These are phyloP conservation scores for Mylabris phalerata DNA, from an alignment of 1,140 invertebrate species.

Conservation along the genomic window DNA sequence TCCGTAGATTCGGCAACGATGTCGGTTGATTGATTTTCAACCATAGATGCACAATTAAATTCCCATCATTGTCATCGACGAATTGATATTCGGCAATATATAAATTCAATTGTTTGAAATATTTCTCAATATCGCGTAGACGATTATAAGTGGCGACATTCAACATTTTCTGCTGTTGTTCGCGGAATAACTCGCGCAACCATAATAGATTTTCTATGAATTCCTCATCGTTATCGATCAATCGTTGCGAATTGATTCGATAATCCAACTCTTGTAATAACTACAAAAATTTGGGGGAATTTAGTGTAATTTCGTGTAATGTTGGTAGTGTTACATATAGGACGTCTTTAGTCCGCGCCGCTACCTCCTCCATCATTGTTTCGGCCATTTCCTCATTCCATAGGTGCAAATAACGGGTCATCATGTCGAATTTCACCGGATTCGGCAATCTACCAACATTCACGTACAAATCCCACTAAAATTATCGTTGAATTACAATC, in stretches of 20 bases:
- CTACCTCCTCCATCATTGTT: slow-evolving; percentile 41
- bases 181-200: slow-evolving; percentile 43
- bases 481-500: not conserved
- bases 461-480: slow-evolving; percentile 55
- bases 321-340: slow-evolving; percentile 33
- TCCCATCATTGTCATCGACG: slow-evolving; percentile 41
- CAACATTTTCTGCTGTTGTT: slow-evolving; percentile 44
- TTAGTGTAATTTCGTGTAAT: not conserved
- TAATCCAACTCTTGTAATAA: slow-evolving; percentile 45
- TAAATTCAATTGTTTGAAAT: slow-evolving; percentile 45
- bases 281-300: slow-evolving; percentile 30
- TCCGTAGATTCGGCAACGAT: slow-evolving; percentile 34
- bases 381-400: slow-evolving; percentile 48
- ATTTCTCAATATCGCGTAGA: slow-evolving; percentile 47
- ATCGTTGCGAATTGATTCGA: slow-evolving; percentile 21
- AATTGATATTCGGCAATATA: slow-evolving; percentile 45
- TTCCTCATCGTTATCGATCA: slow-evolving; percentile 16
- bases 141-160: slow-evolving; percentile 47
- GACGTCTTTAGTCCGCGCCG: slow-evolving; percentile 41
- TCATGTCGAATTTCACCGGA: slow-evolving; percentile 47
- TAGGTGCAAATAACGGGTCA: slow-evolving; percentile 56
- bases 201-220: slow-evolving; percentile 43
- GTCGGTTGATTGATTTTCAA: slow-evolving; percentile 45
- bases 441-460: slow-evolving; percentile 58
- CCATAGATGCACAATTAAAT: slow-evolving; percentile 49